Percentiles rank a stretch among this genome's conserved stretches.
phyloP scores from a whole-genome alignment of 2,113 vertebrate species.

The Danionella cerebrum region DNA sequence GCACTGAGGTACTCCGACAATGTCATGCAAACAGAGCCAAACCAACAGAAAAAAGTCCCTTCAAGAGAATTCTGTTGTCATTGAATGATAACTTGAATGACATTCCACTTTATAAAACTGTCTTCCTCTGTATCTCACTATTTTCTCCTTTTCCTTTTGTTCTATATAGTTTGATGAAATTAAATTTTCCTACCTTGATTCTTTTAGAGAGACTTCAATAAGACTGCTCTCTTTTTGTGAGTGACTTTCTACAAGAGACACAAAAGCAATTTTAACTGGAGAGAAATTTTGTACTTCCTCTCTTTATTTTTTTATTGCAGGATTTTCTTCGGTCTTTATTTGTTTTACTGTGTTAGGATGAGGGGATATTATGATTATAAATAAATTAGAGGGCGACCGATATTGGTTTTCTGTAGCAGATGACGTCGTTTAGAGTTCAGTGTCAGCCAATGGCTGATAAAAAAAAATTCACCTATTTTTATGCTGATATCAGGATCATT shows the following conservation, averaged over 20 bases:
- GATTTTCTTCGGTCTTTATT: constrained; percentile 2
- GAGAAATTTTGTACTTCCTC: not conserved
- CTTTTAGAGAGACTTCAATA: no score
- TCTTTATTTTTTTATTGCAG: not conserved
- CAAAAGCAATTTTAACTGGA: not conserved
- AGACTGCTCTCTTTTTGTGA: not conserved
- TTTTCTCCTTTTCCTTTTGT: not conserved
- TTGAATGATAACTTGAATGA: not conserved
- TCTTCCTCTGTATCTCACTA: not conserved
- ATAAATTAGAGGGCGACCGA: no score
- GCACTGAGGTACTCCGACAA: constrained; percentile 29
- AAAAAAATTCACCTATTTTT: no score
- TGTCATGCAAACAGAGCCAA: not conserved
- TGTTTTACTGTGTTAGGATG: no score
- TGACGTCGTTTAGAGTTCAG: no score
- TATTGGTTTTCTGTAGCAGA: no score
- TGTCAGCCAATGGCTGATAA: no score
- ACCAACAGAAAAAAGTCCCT: not conserved
- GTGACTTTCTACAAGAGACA: not conserved
- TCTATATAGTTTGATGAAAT: not conserved
- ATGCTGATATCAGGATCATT: no score
- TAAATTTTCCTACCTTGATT: not conserved
- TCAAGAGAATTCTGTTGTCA: not conserved
- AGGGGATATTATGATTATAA: no score
- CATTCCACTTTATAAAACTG: not conserved